Evolutionary conservation across 2,797 vertebrate genomes (phyloP), one percentile per base, ranked within the genome.

Genomic region (Macropodus opercularis): DNA sequence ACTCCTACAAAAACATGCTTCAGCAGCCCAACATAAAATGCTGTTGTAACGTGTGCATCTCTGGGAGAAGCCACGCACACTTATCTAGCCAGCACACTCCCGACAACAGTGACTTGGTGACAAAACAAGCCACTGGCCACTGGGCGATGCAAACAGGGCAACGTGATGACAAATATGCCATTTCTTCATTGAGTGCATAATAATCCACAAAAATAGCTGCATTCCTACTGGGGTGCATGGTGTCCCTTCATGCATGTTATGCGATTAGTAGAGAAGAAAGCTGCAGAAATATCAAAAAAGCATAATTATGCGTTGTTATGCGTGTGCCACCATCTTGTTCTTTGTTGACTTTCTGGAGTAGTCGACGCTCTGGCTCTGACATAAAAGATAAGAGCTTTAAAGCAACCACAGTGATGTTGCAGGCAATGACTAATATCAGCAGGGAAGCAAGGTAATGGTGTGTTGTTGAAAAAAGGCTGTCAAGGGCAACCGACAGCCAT

Each of bases 11-110:
- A n/a, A n/a, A n/a, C n/a, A n/a, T n/a, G n/a, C n/a, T n/a, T n/a
- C n/a, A n/a, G n/a, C n/a, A n/a, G 52, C 73, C 63, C 67, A 67
- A 69, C 27, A 55, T 65, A 50, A 72, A 79, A 70, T 78, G 57
- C 56, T 22, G 73, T 69, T 78, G 80, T 81, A 71, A 46, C 27
- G 35, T 50, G 3, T 51, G 55, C 26, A n/a, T 70, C 80, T 63
- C 55, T 59, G 55, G 69, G 63, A 67, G 54, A 77, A 50, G 63
- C 44, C 62, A 62, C 70, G 57, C 41, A 49, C 41, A 69, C 87
- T 80, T 85, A 85, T 89, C 76, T 80, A 24, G 41, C 57, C 62
- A 55, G 39, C 67, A 75, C 82, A 76, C 76, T 76, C 65, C 53
- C 60, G 60, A 66, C 68, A 84, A 69, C 59, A 52, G 68, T 43